Evolutionary conservation across 2,797 vertebrate species (phyloP).

Genomic region (Macropus fuliginosus): DNA sequence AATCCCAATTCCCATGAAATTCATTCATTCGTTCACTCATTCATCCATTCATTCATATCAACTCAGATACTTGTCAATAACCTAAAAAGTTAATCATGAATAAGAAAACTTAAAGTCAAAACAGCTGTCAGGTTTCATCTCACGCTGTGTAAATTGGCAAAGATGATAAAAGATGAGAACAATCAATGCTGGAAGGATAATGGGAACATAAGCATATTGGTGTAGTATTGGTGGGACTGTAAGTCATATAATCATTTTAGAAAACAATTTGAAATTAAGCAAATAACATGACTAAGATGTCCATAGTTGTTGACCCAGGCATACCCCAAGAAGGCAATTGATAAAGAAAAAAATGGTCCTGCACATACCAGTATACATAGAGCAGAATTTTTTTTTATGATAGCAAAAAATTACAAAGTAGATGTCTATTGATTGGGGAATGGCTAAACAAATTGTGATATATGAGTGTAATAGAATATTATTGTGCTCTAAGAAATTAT

Average conservation of each 20-base stretch:
- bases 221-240: neutral
- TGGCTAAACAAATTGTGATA: neutral
- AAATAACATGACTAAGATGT: neutral
- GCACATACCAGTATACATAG: neutral
- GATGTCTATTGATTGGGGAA: neutral
- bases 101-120: neutral
- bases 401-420: neutral
- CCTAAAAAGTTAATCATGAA: neutral
- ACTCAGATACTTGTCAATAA: neutral
- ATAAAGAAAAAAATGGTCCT: neutral
- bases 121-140: neutral
- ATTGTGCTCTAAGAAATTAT: neutral
- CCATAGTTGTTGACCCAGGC: neutral
- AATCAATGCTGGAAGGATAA: neutral
- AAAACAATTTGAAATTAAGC: neutral
- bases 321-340: neutral
- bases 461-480: neutral
- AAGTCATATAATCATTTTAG: neutral
- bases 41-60: neutral
- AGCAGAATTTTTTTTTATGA: neutral
- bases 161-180: neutral
- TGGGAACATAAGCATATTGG: neutral
- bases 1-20: neutral
- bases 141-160: neutral
- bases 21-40: neutral